phyloP scores from a whole-genome alignment of 2,797 vertebrate species.

The Protonibea diacanthus region DNA sequence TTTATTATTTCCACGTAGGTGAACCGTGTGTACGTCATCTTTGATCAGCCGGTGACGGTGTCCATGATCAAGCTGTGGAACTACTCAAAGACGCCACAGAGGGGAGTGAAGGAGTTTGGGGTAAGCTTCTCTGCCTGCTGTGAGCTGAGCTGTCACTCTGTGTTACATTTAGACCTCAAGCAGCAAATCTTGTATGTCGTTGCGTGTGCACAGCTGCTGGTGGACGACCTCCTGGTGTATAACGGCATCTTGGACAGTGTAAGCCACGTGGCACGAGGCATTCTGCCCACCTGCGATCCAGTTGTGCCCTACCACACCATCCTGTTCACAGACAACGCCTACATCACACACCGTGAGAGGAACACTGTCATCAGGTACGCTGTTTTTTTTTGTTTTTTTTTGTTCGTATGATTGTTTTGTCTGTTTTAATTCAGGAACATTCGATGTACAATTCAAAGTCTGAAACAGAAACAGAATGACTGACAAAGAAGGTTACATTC shows the following conservation, averaged over 20 bases:
- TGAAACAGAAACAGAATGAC: background rate
- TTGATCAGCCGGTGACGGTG: slow-evolving; percentile 93
- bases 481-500: slow-evolving; percentile 1
- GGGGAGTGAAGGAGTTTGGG: slow-evolving; percentile 98
- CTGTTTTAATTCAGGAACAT: background rate
- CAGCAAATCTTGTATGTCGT: slow-evolving; percentile 2
- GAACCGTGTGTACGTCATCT: slow-evolving; percentile 97
- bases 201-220: slow-evolving; percentile 88
- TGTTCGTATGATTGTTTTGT: background rate
- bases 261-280: slow-evolving; percentile 86
- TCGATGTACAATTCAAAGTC: background rate
- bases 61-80: slow-evolving; percentile 99
- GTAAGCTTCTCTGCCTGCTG: slow-evolving; percentile 79
- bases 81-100: slow-evolving; percentile 95
- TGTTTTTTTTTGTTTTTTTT: background rate
- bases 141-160: background rate
- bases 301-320: slow-evolving; percentile 93
- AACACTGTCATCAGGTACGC: slow-evolving; percentile 90
- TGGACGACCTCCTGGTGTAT: slow-evolving; percentile 97
- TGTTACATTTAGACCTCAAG: background rate
- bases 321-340: slow-evolving; percentile 91
- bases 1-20: slow-evolving; percentile 83
- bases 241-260: slow-evolving; percentile 93
- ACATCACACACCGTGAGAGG: slow-evolving; percentile 87
- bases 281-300: slow-evolving; percentile 93